Evolutionary conservation across 2,113 vertebrate species (phyloP), one percentile per base, ranked within the genome.

Genomic region (Perca flavescens): DNA sequence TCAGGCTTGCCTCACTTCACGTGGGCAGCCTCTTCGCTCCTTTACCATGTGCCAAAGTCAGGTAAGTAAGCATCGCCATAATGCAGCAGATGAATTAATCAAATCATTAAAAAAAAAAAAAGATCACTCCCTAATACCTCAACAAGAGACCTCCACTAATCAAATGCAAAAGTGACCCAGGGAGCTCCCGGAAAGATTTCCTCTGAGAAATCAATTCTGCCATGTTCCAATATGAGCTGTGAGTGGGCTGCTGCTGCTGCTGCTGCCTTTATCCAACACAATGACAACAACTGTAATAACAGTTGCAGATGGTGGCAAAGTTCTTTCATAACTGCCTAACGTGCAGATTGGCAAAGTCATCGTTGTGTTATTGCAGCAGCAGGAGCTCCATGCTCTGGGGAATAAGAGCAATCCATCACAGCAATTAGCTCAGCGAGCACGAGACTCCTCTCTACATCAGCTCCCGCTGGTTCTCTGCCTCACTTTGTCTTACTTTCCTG

Each of bases 391-490:
- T 47, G 80, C 86, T 82, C 83, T 3, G 50, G 87, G 85, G 84
- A 90, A 66, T 74, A 87, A 47, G 78, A 74, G 61, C 75, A 31
- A 89, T 90, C 90, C 86, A 88, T 93, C 90, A 90, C 78, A 14
- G 65, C 85, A 91, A 87, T 91, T 88, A 91, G 82, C 87, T 71
- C 36, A 40, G 77, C 11, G 13, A 54, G 69, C 65, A 57, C 22
- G 36, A 53, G 67, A 28, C 79, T 78, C 62, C 50, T 36, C 53
- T 36, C 54, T 36, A 63, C 85, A 64, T 56, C 78, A 53, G 57
- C 75, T 77, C 53, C 74, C 11, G 40, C 79, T 50, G 57, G 0
- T 43, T 22, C 64, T 6, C 47, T 21, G 19, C 47, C 62, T 49
- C 16, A 21, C 21, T 61, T 28, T 19, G n/a, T 34, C 65, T 22